Conservation (phyloP, 1,140 invertebrate species). For the Trachymyrmex cornetzi region DNA sequence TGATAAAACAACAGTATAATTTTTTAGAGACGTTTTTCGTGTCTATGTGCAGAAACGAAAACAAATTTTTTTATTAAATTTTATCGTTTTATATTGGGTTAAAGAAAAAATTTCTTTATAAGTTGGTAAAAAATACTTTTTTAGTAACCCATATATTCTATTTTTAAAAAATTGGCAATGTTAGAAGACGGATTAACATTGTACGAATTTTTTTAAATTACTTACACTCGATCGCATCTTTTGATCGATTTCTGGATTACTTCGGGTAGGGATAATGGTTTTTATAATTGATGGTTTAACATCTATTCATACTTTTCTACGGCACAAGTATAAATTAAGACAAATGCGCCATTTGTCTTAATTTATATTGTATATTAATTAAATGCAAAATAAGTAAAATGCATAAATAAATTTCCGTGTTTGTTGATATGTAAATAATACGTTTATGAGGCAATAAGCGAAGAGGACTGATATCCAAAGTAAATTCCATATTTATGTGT, state of each 20-base stretch:
- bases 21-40: background rate
- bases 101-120: no score
- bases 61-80: background rate
- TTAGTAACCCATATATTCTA: no score
- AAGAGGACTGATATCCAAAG: no score
- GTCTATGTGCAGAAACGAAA: background rate
- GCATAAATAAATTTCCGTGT: no score
- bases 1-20: background rate
- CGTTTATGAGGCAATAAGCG: no score
- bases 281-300: constrained; percentile 19
- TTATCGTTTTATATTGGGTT: background rate
- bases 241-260: background rate
- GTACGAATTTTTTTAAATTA: background rate
- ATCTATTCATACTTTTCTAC: background rate
- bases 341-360: no score
- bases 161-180: no score
- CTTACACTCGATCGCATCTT: background rate
- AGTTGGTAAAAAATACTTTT: no score
- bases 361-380: background rate
- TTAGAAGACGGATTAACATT: background rate
- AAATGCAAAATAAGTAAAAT: no score
- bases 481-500: no score
- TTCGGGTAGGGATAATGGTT: constrained; percentile 14
- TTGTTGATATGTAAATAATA: no score
- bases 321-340: background rate